These are phyloP conservation scores for Stichopus horrens DNA, from an alignment of 53 echinoderm and acorn worm species.

Conservation along the genomic window DNA sequence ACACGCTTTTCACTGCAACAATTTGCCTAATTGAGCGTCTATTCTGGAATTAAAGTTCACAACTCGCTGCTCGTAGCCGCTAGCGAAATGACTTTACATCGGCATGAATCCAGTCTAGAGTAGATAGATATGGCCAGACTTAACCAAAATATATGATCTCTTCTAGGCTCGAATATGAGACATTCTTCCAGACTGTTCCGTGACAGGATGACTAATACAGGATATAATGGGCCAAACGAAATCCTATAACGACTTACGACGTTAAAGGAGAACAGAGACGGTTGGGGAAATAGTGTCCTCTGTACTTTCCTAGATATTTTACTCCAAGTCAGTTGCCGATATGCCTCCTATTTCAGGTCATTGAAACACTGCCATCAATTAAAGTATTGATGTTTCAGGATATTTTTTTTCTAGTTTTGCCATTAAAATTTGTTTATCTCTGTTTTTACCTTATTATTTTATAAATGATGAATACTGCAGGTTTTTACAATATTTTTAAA, in stretches of 20 bases:
- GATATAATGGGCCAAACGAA: not conserved
- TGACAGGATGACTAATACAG: not conserved
- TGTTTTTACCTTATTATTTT: no score
- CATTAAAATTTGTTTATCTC: no score
- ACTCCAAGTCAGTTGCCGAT: no score
- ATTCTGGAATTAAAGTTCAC: slow-evolving; percentile 41
- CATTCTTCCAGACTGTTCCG: not conserved
- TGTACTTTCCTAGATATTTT: no score
- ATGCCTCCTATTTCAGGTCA: no score
- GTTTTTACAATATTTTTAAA: no score
- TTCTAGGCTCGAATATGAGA: not conserved
- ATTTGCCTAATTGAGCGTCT: slow-evolving; percentile 6
- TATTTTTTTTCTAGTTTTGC: no score
- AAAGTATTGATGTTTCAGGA: no score
- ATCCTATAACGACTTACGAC: not conserved
- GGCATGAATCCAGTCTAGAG: slow-evolving; percentile 8
- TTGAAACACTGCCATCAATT: no score
- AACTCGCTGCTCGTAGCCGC: slow-evolving; percentile 9
- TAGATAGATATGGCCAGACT: not conserved
- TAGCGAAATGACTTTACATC: slow-evolving; percentile 26
- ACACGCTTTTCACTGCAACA: slow-evolving; percentile 3
- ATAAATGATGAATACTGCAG: no score
- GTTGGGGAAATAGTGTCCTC: no score
- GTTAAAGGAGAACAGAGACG: no score
- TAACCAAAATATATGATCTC: not conserved